Conservation (phyloP, 2,797 vertebrate species). For the Rhinophrynus dorsalis region DNA sequence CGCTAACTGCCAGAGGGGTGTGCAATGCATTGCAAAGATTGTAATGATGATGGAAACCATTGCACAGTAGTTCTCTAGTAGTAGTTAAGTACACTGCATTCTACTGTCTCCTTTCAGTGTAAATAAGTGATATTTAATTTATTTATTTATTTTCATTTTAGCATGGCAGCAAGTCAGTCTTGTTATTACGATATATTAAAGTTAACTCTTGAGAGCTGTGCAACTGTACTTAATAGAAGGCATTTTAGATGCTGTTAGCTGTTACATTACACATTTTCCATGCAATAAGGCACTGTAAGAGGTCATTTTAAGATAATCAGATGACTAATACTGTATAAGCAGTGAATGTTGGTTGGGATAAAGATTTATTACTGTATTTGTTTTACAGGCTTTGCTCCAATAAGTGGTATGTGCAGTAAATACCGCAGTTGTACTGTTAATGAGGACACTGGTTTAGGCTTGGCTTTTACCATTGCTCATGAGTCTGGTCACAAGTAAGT, state of each 20-base stretch:
- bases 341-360: neutral
- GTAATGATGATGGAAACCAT: no score
- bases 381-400: constrained; percentile 82
- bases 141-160: no score
- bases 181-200: no score
- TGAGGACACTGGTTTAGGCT: constrained; percentile 85
- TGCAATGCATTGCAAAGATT: no score
- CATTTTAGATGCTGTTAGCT: neutral
- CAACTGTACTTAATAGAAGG: neutral
- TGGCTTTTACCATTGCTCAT: constrained; percentile 90
- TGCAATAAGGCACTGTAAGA: neutral
- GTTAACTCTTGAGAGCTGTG: neutral
- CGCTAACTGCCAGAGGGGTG: no score
- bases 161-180: no score
- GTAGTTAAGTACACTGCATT: no score
- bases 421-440: constrained; percentile 89
- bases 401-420: constrained; percentile 91
- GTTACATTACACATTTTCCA: no score
- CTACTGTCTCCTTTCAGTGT: no score
- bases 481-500: constrained; percentile 92
- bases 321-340: neutral
- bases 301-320: neutral
- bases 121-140: no score
- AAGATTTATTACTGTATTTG: neutral
- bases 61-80: no score